Evolutionary conservation across 2,797 vertebrate genomes (phyloP), one percentile per base, ranked within the genome.

Genomic region (Phaenicophaeus curvirostris): DNA sequence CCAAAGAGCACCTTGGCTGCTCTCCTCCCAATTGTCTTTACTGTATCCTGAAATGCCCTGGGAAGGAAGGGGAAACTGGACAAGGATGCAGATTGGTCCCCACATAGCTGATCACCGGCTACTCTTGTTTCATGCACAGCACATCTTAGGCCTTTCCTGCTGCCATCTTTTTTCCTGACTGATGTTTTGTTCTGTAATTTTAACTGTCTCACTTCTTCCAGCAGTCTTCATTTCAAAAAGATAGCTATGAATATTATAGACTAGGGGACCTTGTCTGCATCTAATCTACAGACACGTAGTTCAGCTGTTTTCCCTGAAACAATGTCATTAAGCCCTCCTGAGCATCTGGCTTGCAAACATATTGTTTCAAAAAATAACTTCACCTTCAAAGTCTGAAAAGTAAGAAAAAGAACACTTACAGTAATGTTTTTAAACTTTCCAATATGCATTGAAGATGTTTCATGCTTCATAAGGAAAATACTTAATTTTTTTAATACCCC

Each of bases 71-170:
- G 8, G 4, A 72, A 68, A 17, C 37, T 25, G 19, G n/a, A 24
- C 6, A 28, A 14, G 4, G 18, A 15, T 44, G 12, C 8, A 69
- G n/a, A 28, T 11, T 59, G 14, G 44, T 73, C 5, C 20, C 14
- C 7, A 3, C 0, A 0, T 8, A 63, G 17, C 48, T 66, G 35
- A 12, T 3, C 24, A 11, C 2, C n/a, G n/a, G 6, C 39, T 74
- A 1, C 7, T 92, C 11, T 6, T 42, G 10, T 6, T 23, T 75
- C 31, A 44, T 20, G 4, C 23, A 51, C 7, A 35, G 16, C 11
- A 61, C 30, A 16, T 51, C 10, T 62, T 37, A 15, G 53, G 15
- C 4, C 13, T 13, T 16, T 46, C 10, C 7, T 53, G 41, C 10
- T 89, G 13, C 14, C 11, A 8, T 6, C 3, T 31, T 58, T 68